Base-by-base conservation (phyloP, 2,797 vertebrate species). In the Centropyge bicolor region DNA sequence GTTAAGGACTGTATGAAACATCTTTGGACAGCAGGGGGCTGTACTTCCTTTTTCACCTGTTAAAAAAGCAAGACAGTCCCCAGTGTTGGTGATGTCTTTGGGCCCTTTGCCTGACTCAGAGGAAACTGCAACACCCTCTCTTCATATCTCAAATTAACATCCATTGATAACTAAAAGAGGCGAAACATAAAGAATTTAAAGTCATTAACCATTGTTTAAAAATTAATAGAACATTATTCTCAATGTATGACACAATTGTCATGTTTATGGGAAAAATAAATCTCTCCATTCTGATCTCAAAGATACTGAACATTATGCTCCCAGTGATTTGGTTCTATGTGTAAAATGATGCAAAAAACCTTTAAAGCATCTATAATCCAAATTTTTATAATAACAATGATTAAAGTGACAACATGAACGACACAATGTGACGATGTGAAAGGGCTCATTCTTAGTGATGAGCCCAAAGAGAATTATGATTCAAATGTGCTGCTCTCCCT, bases 1-100 rank as follows among this genome's bases (percentile, higher is more conserved):
- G 95, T 67, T 9, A n/a, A 14, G 31, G 19, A 52, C 20, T 27
- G 6, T n/a, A 27, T 22, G 11, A 38, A 16, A 13, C 27, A 31
- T 2, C 1, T 10, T 9, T 46, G 3, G 36, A 10, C n/a, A 41
- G 13, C 27, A 36, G 24, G 1, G 1, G 1, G 11, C 11, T 13
- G 2, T 8, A 36, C 17, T 35, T 57, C 20, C 17, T 64, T 6
- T 35, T 48, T 11, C 22, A 63, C 45, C 36, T 36, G 35, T 22
- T 52, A 8, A 36, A 49, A 65, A 24, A 8, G 0, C 3, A 51
- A 38, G 11, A 13, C 12, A 38, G 14, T 27, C n/a, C 24, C 6
- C 8, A 36, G 16, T 31, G 27, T 31, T 16, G 31, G 17, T 16
- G 17, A 16, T 55, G 31, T 55, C 2, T 54, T 55, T 31, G 22